Conservation (phyloP, 2,888 invertebrate genomes). For the Cataglyphis albicans region DNA sequence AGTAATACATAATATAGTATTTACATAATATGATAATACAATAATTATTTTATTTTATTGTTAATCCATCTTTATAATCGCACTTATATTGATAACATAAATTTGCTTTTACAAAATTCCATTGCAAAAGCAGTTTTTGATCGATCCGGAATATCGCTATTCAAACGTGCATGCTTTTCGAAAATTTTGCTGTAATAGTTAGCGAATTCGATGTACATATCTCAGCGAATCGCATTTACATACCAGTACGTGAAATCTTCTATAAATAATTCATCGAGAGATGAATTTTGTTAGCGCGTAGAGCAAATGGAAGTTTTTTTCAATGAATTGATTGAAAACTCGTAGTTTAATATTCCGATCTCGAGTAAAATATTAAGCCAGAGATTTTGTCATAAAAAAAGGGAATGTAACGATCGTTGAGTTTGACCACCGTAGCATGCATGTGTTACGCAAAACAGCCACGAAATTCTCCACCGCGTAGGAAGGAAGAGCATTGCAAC, state of each 20-base stretch:
- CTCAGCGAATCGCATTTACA: constrained; percentile 25
- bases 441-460: constrained; percentile 30
- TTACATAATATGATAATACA: neutral
- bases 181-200: constrained; percentile 28
- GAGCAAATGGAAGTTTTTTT: constrained; percentile 19
- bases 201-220: constrained; percentile 36
- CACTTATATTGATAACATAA: neutral
- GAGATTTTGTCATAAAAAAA: neutral
- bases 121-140: constrained; percentile 17
- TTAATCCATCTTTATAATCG: neutral
- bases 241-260: constrained; percentile 36
- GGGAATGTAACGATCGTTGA: neutral
- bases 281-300: constrained; percentile 30
- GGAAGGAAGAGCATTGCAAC: constrained; percentile 59
- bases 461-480: constrained; percentile 41
- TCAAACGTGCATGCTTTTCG: constrained; percentile 23
- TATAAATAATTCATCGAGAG: constrained; percentile 50
- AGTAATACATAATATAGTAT: neutral
- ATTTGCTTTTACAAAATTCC: constrained; percentile 20
- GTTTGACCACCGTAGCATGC: constrained; percentile 24
- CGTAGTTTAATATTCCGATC: constrained; percentile 27
- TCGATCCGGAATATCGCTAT: constrained; percentile 25
- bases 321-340: constrained; percentile 18
- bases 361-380: neutral
- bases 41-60: constrained; percentile 5